Evolutionary conservation across 2,113 vertebrate species (phyloP).

Genomic region (Acanthochromis polyacanthus): DNA sequence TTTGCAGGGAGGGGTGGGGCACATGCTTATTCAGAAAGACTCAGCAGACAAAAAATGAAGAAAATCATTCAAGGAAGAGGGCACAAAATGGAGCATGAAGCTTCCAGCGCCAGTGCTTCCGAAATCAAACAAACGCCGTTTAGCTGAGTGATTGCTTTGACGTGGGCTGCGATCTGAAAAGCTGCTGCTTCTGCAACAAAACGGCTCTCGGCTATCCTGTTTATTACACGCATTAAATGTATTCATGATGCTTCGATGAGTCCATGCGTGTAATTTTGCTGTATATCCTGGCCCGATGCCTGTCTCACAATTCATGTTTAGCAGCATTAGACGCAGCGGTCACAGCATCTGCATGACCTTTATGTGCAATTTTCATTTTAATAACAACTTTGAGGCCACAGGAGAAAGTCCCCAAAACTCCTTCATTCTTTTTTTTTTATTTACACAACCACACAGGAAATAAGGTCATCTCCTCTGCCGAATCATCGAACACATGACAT

Average conservation of each 20-base stretch:
- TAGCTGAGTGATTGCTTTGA: neutral
- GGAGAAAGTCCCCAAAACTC: slow-evolving; percentile 54
- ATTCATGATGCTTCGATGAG: slow-evolving; percentile 20
- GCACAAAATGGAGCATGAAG: slow-evolving; percentile 43
- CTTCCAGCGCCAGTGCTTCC: slow-evolving; percentile 4
- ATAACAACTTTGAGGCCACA: neutral
- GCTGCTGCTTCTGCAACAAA: slow-evolving; percentile 2
- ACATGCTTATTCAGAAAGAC: slow-evolving; percentile 42
- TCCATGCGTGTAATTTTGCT: neutral
- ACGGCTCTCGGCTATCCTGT: slow-evolving; percentile 22
- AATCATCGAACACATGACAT: slow-evolving; percentile 59
- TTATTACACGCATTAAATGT: slow-evolving; percentile 31
- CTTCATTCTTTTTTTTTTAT: too few species aligned
- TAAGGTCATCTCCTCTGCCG: slow-evolving; percentile 63
- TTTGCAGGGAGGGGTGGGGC: slow-evolving; percentile 48
- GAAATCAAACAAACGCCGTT: slow-evolving; percentile 19
- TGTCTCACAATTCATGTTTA: neutral
- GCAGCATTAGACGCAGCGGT: neutral
- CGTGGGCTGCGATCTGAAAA: slow-evolving; percentile 3
- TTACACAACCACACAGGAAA: slow-evolving; percentile 59
- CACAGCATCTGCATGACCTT: neutral
- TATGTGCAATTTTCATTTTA: neutral
- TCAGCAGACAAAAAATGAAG: slow-evolving; percentile 58
- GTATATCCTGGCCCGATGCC: neutral
- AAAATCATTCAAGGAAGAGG: slow-evolving; percentile 29